These are phyloP conservation scores for Actinia equina DNA, from an alignment of 64 coral and sea anemone species.

Conservation along the genomic window DNA sequence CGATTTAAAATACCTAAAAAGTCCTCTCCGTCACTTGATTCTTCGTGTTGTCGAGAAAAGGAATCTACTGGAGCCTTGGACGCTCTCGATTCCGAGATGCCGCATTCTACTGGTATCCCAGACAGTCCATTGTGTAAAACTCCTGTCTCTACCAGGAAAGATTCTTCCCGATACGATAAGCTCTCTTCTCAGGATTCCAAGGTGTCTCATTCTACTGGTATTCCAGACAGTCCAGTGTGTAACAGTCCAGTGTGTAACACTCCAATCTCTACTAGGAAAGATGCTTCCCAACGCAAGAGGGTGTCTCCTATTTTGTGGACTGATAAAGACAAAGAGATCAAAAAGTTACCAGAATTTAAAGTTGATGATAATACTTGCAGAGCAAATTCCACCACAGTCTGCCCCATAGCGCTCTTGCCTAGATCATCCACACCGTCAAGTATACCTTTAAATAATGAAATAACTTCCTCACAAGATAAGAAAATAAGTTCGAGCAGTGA, in stretches of 20 bases:
- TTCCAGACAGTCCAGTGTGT: background rate
- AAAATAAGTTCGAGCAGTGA: background rate
- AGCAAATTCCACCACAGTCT: background rate
- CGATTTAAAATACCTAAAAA: constrained; percentile 1
- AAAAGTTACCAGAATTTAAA: background rate
- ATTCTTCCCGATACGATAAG: too few relatives aligned
- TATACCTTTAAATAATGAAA: background rate
- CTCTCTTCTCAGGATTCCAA: background rate
- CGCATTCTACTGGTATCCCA: background rate
- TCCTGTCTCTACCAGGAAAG: background rate
- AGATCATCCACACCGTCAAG: background rate
- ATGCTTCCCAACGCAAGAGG: background rate
- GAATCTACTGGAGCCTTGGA: background rate
- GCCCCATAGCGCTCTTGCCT: background rate
- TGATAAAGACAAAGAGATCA: background rate
- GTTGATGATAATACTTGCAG: background rate
- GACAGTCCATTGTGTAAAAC: too few relatives aligned
- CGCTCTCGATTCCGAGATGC: background rate
- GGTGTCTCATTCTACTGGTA: background rate
- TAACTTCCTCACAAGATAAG: background rate
- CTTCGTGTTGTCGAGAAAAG: background rate
- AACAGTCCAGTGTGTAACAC: background rate
- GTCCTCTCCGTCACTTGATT: background rate
- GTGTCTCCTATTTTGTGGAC: background rate
- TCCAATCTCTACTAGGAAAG: background rate